Evolutionary conservation across 2,888 invertebrate genomes (phyloP).

Genomic region (Xestoiulus laeticollis): DNA sequence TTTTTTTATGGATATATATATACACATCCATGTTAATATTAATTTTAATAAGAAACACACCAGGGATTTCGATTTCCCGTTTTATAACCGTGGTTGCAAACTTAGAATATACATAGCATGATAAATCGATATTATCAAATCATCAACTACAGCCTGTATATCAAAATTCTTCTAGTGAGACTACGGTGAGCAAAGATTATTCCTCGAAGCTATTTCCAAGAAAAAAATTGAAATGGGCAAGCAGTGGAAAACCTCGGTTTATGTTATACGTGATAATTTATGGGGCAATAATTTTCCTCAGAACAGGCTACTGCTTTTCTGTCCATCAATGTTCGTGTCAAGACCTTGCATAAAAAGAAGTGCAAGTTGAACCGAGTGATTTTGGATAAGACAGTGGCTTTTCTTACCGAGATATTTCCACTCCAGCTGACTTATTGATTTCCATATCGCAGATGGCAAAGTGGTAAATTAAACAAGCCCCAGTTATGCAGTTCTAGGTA

Average conservation of each 20-base stretch:
- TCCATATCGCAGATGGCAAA: constrained; percentile 44
- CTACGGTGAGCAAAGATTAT: no score
- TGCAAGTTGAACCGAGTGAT: neutral
- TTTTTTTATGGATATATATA: no score
- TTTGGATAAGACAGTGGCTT: neutral
- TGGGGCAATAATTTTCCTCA: neutral
- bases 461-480: constrained; percentile 44
- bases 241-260: neutral
- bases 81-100: no score
- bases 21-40: no score
- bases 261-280: neutral
- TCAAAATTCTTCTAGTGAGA: no score
- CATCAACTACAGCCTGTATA: no score
- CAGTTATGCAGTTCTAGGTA: constrained; percentile 8
- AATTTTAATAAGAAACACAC: no score
- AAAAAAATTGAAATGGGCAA: no score
- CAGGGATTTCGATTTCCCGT: no score
- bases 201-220: no score
- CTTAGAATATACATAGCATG: no score
- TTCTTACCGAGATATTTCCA: neutral
- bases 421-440: constrained; percentile 38
- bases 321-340: constrained; percentile 6
- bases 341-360: neutral
- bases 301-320: constrained; percentile 1
- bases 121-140: no score